Base-by-base conservation (phyloP, 2,797 vertebrate genomes). In the Oreortyx pictus region DNA sequence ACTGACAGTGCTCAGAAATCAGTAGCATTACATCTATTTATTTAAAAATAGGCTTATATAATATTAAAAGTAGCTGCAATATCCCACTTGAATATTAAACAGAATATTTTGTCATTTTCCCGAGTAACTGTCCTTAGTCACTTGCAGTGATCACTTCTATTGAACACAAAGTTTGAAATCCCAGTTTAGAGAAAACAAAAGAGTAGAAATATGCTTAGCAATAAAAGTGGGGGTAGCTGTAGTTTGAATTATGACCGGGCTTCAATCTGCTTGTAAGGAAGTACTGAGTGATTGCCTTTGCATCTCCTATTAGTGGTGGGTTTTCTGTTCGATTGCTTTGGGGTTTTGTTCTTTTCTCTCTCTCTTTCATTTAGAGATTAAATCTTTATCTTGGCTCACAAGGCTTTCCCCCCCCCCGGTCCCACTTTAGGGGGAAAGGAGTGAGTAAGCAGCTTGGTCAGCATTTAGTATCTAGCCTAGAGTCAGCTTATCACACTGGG, bases 351-450 rank as follows among this genome's bases (percentile, higher is more conserved):
- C 17, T 62, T 39, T 29, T 22, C 19, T 43, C 39, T 35, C 23
- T 43, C 39, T 35, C 23, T 71, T 80, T 66, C 56, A 13, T 46
- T 62, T 37, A 11, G 23, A 56, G 49, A 24, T 54, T 76, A 54
- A 73, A 43, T 33, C 25, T 47, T 81, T 27, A 31, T 67, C 25
- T 65, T 39, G 41, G 62, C 37, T 7, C 25, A 57, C 14, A 6
- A 8, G 12, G 64, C 81, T 52, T 52, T 68, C 62, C 16, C n/a
- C 35, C 13, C 70, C n/a, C 24, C 11, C 12, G 0, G 1, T 65
- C 44, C 25, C 4, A 6, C 35, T 35, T 27, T 0, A 2, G 12
- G 2, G 17, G 7, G 47, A 7, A 43, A 43, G 60, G 8, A 47
- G 25, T 18, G 11, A 87, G 29, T 1, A 1, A 57, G 56, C 18